phyloP scores from a whole-genome alignment of 2,797 vertebrate species.

The Brachymystax lenok region DNA sequence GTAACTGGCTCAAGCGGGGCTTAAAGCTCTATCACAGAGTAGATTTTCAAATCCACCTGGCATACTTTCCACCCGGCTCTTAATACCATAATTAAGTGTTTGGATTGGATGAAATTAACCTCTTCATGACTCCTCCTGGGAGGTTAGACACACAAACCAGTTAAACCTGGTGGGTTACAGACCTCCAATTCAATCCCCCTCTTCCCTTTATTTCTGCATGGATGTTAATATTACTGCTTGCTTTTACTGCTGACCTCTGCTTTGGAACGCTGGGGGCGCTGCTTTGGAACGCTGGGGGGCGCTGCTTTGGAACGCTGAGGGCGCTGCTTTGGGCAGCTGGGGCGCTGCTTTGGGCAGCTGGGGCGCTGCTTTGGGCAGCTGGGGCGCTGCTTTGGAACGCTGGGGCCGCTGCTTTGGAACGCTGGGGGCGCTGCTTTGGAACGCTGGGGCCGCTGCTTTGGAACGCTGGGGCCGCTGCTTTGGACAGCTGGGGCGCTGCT shows the following conservation, averaged over 20 bases:
- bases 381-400: too few species aligned
- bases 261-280: slow-evolving; percentile 28
- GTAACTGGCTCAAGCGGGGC: slow-evolving; percentile 27
- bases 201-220: slow-evolving; percentile 62
- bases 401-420: too few species aligned
- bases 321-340: too few species aligned
- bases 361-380: too few species aligned
- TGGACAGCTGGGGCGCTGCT: too few species aligned
- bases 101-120: slow-evolving; percentile 75
- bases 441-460: too few species aligned
- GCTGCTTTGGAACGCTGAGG: too few species aligned
- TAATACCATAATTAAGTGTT: slow-evolving; percentile 71
- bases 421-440: too few species aligned
- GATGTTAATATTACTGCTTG: slow-evolving; percentile 77
- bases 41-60: slow-evolving; percentile 49
- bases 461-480: rapidly evolving
- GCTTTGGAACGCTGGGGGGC: too few species aligned
- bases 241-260: slow-evolving; percentile 65
- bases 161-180: slow-evolving; percentile 8
- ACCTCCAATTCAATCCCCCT: slow-evolving; percentile 21
- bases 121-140: slow-evolving; percentile 60
- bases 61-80: slow-evolving; percentile 44
- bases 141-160: slow-evolving; percentile 53
- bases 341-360: too few species aligned
- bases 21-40: slow-evolving; percentile 29